Evolutionary conservation across 2,888 invertebrate genomes (phyloP).

Genomic region (Yponomeuta plumbellus): DNA sequence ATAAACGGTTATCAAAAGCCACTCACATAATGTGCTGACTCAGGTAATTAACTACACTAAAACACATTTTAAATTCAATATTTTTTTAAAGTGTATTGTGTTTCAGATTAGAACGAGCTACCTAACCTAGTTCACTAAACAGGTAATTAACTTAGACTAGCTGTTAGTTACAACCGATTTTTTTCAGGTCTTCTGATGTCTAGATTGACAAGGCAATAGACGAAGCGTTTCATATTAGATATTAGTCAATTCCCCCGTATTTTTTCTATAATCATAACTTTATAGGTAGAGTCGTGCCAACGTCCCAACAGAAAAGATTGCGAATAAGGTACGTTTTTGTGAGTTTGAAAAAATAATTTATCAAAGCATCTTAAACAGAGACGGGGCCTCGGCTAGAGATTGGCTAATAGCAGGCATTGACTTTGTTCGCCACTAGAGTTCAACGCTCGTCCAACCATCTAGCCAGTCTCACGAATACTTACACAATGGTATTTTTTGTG

Average conservation of each 20-base stretch:
- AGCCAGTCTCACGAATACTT: conserved; percentile 67
- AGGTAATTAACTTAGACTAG: too few relatives aligned
- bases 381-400: not conserved
- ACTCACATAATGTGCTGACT: not conserved
- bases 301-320: not conserved
- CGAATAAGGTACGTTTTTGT: not conserved
- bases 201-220: not conserved
- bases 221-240: not conserved
- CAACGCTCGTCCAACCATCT: conserved; percentile 64
- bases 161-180: too few relatives aligned
- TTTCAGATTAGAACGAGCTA: too few relatives aligned
- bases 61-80: not conserved
- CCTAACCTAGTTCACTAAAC: too few relatives aligned
- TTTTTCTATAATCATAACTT: not conserved
- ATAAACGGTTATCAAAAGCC: not conserved
- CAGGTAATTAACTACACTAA: not conserved
- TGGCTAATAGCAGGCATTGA: conserved; percentile 43
- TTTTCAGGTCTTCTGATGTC: too few relatives aligned
- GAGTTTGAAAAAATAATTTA: not conserved
- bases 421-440: conserved; percentile 63
- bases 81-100: too few relatives aligned
- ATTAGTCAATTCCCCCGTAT: not conserved
- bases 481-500: conserved; percentile 72
- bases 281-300: not conserved
- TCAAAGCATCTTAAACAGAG: conserved; percentile 2